Conservation (phyloP, 1,140 invertebrate genomes). For the Rhopalosiphum padi region DNA sequence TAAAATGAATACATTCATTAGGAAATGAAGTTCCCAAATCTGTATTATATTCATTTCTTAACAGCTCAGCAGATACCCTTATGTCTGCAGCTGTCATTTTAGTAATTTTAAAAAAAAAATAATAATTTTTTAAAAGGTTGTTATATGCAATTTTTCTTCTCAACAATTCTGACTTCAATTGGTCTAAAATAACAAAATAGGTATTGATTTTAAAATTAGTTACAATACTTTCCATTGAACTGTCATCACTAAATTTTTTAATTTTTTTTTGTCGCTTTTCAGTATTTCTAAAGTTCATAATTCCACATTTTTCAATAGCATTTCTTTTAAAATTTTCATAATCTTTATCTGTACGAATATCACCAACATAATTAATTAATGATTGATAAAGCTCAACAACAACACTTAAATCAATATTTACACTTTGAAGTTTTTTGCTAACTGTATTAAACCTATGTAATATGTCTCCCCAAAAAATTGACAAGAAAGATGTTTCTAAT, state of each 20-base stretch:
- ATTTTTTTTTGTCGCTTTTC: too few species aligned
- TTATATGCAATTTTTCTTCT: conserved; percentile 1
- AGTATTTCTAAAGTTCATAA: too few species aligned
- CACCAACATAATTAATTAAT: too few species aligned
- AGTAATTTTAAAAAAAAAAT: background rate
- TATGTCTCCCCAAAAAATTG: too few species aligned
- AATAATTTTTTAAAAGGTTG: background rate
- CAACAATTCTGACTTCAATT: background rate
- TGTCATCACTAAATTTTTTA: too few species aligned
- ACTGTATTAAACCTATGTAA: too few species aligned
- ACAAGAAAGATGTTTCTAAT: too few species aligned
- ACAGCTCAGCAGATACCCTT: background rate
- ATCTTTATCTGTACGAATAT: background rate
- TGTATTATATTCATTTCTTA: background rate
- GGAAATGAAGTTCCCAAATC: conserved; percentile 6
- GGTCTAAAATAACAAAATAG: background rate
- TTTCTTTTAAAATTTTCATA: too few species aligned
- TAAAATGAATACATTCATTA: background rate
- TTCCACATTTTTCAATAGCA: too few species aligned
- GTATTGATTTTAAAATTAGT: background rate
- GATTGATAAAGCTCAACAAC: too few species aligned
- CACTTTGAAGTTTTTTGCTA: too few species aligned
- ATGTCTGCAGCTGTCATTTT: background rate
- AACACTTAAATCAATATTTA: too few species aligned
- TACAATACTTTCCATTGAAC: background rate